Percentiles rank a stretch among this genome's conserved stretches.
Evolutionary conservation across 2,888 invertebrate genomes (phyloP).

Genomic region (Pachydiplax longipennis): DNA sequence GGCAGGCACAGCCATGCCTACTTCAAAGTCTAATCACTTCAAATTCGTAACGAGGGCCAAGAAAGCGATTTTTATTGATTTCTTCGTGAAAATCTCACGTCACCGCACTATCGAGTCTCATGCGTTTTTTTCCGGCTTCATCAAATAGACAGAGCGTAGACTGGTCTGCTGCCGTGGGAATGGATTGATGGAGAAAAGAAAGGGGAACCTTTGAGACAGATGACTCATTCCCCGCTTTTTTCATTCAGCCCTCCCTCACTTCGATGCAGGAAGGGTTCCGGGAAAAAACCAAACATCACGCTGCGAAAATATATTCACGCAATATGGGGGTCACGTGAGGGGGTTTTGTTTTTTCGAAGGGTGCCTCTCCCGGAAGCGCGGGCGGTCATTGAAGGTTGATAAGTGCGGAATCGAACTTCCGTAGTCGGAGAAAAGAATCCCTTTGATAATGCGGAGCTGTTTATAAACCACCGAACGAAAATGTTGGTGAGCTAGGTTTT

Average conservation of each 20-base stretch:
- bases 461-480: neutral
- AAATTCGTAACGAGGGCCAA: too few relatives aligned
- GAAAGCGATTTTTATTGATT: too few relatives aligned
- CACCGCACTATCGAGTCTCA: too few relatives aligned
- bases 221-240: neutral
- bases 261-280: neutral
- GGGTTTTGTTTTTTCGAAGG: neutral
- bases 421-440: neutral
- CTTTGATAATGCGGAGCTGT: neutral
- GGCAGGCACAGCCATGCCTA: too few relatives aligned
- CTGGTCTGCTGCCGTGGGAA: neutral
- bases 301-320: neutral
- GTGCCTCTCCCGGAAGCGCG: neutral
- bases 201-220: neutral
- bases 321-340: neutral
- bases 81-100: too few relatives aligned
- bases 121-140: too few relatives aligned
- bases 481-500: too few relatives aligned
- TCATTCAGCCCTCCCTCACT: neutral
- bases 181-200: neutral
- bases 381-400: neutral
- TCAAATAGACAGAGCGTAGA: too few relatives aligned
- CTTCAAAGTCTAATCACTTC: too few relatives aligned
- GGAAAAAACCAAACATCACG: constrained; percentile 1
- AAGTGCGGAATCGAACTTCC: neutral